These are phyloP conservation scores for Eledona agricola DNA, from an alignment of 2,888 invertebrate species.

Conservation along the genomic window DNA sequence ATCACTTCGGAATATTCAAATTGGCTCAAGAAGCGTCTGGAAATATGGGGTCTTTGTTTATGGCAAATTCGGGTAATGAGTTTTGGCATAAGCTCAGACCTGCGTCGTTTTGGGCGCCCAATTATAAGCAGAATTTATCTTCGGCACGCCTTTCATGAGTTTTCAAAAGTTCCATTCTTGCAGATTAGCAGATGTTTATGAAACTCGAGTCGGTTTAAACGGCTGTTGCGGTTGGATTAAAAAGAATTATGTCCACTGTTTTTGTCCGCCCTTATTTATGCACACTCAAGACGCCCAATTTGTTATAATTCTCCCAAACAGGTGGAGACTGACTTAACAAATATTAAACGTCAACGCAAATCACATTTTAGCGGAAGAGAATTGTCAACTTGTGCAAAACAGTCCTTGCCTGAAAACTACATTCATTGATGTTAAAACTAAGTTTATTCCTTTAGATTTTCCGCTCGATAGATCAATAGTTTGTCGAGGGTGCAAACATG, in stretches of 20 bases:
- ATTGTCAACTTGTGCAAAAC: background rate
- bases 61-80: slow-evolving; percentile 29
- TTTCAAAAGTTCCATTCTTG: slow-evolving; percentile 43
- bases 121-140: slow-evolving; percentile 49
- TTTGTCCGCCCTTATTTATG: slow-evolving; percentile 39
- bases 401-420: slow-evolving; percentile 5
- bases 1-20: slow-evolving; percentile 21
- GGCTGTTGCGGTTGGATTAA: slow-evolving; percentile 41
- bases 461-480: slow-evolving; percentile 12
- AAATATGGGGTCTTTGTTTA: slow-evolving; percentile 29
- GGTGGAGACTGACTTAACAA: slow-evolving; percentile 6
- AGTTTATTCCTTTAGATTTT: background rate
- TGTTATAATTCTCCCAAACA: slow-evolving; percentile 21
- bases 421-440: slow-evolving; percentile 10
- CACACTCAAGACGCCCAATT: slow-evolving; percentile 29
- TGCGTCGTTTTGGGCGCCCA: slow-evolving; percentile 43
- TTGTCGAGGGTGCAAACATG: background rate
- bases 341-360: slow-evolving; percentile 21
- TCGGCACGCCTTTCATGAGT: slow-evolving; percentile 44
- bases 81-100: slow-evolving; percentile 34
- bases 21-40: slow-evolving; percentile 6
- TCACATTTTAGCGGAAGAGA: slow-evolving; percentile 3
- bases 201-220: slow-evolving; percentile 42
- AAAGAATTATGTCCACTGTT: slow-evolving; percentile 43
- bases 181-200: slow-evolving; percentile 48